Conservation (phyloP, 2,888 invertebrate species). For the Diarsia mendica region DNA sequence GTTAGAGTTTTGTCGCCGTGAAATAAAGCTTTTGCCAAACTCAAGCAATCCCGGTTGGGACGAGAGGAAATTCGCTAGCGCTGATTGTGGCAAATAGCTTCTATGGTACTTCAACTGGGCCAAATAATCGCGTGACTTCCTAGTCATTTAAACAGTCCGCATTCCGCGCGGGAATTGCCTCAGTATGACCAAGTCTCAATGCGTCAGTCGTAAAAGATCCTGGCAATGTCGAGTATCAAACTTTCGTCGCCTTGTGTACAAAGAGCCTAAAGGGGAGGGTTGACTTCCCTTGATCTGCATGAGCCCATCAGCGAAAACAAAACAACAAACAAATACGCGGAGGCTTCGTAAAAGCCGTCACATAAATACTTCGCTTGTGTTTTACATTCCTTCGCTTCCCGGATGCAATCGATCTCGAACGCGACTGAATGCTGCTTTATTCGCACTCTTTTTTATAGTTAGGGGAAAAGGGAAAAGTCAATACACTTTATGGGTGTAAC, state of each 20-base stretch:
- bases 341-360: constrained; percentile 58
- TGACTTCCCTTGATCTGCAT: constrained; percentile 58
- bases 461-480: constrained; percentile 26
- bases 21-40: constrained; percentile 6
- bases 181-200: constrained; percentile 3
- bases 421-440: constrained; percentile 56
- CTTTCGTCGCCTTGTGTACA: constrained; percentile 36
- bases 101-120: background rate
- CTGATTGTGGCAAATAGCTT: background rate
- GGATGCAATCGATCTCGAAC: constrained; percentile 66
- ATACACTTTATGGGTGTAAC: constrained; percentile 20
- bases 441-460: constrained; percentile 41
- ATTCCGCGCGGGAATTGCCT: too few species aligned
- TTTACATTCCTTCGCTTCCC: constrained; percentile 63
- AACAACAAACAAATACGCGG: constrained; percentile 62
- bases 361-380: constrained; percentile 64
- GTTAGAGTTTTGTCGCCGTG: constrained; percentile 8
- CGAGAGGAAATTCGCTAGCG: background rate
- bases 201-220: constrained; percentile 13
- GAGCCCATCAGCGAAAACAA: constrained; percentile 55
- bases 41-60: background rate
- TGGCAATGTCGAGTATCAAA: constrained; percentile 35
- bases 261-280: constrained; percentile 25
- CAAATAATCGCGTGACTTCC: background rate
- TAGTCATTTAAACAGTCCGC: background rate